Evolutionary conservation across 2,113 vertebrate genomes (phyloP), one percentile per base, ranked within the genome.

Genomic region (Grallaria varia): DNA sequence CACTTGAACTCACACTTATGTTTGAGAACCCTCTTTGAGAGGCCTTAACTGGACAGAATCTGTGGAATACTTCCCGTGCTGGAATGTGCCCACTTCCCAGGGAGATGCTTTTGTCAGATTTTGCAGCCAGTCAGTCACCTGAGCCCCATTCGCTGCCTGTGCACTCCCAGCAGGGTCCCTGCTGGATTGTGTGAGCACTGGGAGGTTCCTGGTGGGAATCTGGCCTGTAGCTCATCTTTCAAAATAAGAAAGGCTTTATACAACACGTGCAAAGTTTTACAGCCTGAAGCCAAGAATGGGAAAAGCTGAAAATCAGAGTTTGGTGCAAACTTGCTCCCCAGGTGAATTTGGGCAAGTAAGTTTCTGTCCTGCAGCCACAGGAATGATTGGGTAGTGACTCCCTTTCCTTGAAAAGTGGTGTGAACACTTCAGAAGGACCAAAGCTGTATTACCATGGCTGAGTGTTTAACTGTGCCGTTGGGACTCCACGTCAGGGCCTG

Each of bases 381-480:
- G 35, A 87, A 47, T 31, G 52, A 82, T 16, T 12, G 53, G 45
- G 14, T 62, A 37, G 35, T 8, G 47, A 53, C 6, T 18, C 16
- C 0, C 19, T 35, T 35, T 56, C 33, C 49, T 85, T 31, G n/a
- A 23, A 49, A 85, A 53, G 25, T 0, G 0, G 5, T 37, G 24
- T 5, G 20, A 45, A 4, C 12, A 9, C 4, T 50, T 84, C 17
- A 18, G 40, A 55, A 58, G 59, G 77, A 52, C 37, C 63, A 69
- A 89, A 83, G 47, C 27, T 58, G n/a, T 24, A 79, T 96, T 96
- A 96, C 97, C 98, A 97, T 97, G 79, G 56, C 31, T 27, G 19
- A 31, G 64, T 63, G 21, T 80, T 80, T 80, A 6, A 35, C 6
- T 33, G 52, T 58, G 58, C 2, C 0, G 74, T 5, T 4, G 19